phyloP scores from a whole-genome alignment of 1,140 invertebrate genomes.

The Steinernema feltiae region DNA sequence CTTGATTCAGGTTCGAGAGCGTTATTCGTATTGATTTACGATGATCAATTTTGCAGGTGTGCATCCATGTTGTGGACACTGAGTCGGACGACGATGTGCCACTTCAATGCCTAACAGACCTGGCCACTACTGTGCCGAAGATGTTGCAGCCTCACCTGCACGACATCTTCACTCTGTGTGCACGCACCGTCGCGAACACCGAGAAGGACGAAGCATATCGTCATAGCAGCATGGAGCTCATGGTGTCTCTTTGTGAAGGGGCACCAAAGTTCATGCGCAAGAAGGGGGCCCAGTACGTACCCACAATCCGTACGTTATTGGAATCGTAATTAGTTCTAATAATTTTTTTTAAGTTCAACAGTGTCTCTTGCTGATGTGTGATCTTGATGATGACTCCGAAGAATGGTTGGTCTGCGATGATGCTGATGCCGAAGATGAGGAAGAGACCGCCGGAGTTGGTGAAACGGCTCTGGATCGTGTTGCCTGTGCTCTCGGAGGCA shows the following conservation, averaged over 20 bases:
- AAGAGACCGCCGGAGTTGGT: conserved; percentile 85
- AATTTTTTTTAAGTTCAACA: conserved; percentile 66
- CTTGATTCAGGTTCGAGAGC: conserved; percentile 65
- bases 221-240: conserved; percentile 82
- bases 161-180: conserved; percentile 78
- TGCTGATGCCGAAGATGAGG: conserved; percentile 76
- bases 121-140: conserved; percentile 85
- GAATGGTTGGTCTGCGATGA: conserved; percentile 70
- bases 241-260: conserved; percentile 87
- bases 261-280: conserved; percentile 91
- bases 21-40: not conserved
- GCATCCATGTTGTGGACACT: conserved; percentile 58
- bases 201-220: conserved; percentile 77
- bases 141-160: conserved; percentile 78
- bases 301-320: conserved; percentile 59
- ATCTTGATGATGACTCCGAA: conserved; percentile 83
- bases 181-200: conserved; percentile 66
- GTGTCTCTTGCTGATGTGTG: conserved; percentile 89
- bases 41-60: conserved; percentile 44
- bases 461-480: conserved; percentile 91
- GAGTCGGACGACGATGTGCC: conserved; percentile 78
- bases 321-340: conserved; percentile 43
- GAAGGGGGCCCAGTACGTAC: conserved; percentile 71
- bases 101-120: conserved; percentile 82
- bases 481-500: conserved; percentile 89